Evolutionary conservation across 1,140 invertebrate species (phyloP).

Genomic region (Atta texana): DNA sequence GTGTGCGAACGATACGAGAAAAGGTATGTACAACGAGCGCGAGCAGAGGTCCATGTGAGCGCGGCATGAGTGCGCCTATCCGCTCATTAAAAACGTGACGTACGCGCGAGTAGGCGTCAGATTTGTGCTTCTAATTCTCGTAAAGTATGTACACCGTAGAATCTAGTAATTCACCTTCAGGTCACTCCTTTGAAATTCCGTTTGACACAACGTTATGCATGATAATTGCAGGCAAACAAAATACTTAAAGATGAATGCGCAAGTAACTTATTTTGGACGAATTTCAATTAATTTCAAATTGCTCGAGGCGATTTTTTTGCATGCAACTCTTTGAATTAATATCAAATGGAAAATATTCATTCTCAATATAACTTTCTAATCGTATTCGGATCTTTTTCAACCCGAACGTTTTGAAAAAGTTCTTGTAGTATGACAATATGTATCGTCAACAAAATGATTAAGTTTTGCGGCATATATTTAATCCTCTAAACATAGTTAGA

Average conservation of each 20-base stretch:
- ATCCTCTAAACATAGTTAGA: too few relatives aligned
- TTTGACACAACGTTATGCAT: background rate
- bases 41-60: constrained; percentile 63
- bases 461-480: too few relatives aligned
- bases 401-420: too few relatives aligned
- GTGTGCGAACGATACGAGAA: constrained; percentile 79
- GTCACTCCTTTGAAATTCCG: background rate
- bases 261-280: background rate
- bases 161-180: background rate
- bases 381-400: too few relatives aligned
- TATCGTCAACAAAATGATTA: too few relatives aligned
- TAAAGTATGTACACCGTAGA: constrained; percentile 2
- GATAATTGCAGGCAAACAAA: background rate
- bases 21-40: constrained; percentile 65
- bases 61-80: constrained; percentile 43
- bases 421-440: too few relatives aligned
- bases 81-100: constrained; percentile 17
- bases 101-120: constrained; percentile 45
- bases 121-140: constrained; percentile 42
- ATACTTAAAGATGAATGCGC: background rate
- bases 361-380: background rate
- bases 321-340: background rate
- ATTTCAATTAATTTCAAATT: background rate
- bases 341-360: background rate
- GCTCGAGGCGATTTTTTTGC: too few relatives aligned